Evolutionary conservation across 2,113 vertebrate species (phyloP).

Genomic region (Myotis davidii): DNA sequence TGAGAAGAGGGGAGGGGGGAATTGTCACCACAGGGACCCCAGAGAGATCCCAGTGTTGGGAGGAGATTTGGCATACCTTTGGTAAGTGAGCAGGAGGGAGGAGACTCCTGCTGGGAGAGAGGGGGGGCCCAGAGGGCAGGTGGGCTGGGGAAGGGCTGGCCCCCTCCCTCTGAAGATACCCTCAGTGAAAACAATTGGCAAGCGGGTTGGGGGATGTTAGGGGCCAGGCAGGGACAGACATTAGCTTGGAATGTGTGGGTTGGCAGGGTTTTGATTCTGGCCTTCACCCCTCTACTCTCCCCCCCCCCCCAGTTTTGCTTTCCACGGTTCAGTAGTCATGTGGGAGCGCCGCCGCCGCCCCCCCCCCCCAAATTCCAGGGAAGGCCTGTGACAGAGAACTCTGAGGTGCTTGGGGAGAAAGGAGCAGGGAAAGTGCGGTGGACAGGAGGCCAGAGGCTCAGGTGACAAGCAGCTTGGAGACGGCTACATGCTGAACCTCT

Average conservation of each 20-base stretch:
- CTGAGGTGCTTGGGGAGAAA: neutral
- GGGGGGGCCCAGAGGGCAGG: neutral
- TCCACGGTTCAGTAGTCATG: too few relatives aligned
- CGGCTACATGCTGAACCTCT: neutral
- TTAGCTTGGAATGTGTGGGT: neutral
- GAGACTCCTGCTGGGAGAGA: neutral
- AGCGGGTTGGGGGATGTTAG: neutral
- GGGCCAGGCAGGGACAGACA: neutral
- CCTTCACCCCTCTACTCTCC: neutral
- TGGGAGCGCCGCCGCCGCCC: rapidly evolving
- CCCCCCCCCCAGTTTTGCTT: neutral
- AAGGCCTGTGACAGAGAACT: neutral
- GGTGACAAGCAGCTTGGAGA: neutral
- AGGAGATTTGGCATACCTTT: neutral
- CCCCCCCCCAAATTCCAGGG: neutral
- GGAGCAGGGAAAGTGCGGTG: neutral
- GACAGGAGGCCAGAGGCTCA: neutral
- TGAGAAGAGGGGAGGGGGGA: neutral
- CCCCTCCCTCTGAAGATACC: neutral
- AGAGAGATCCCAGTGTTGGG: neutral
- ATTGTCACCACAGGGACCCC: neutral
- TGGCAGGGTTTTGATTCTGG: neutral
- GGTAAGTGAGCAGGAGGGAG: neutral
- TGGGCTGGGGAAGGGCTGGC: neutral
- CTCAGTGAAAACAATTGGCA: neutral